phyloP scores from a whole-genome alignment of 1,140 invertebrate genomes.

The Anthonomus grandis region DNA sequence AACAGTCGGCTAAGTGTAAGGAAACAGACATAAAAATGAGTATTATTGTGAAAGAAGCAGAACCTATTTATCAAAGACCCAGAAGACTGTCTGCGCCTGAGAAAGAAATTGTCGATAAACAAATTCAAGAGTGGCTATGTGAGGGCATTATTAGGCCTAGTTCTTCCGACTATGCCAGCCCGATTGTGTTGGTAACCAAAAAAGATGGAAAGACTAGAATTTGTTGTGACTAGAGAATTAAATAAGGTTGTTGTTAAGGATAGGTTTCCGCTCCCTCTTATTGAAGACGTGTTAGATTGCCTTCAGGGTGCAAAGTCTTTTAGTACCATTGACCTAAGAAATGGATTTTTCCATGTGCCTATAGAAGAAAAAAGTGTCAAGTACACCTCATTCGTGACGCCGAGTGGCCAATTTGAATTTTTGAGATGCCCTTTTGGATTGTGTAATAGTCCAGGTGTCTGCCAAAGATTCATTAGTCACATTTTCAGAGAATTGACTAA shows the following conservation, averaged over 20 bases:
- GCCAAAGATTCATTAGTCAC: slow-evolving; percentile 29
- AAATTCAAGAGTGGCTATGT: slow-evolving; percentile 26
- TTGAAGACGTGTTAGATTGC: slow-evolving; percentile 33
- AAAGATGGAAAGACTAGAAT: slow-evolving; percentile 39
- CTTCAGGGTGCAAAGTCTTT: slow-evolving; percentile 32
- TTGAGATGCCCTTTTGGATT: slow-evolving; percentile 47
- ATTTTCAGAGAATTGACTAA: slow-evolving; percentile 36
- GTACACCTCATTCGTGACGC: slow-evolving; percentile 36
- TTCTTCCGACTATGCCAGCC: slow-evolving; percentile 48
- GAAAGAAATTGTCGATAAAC: slow-evolving; percentile 31
- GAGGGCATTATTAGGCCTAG: slow-evolving; percentile 35
- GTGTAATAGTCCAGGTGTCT: slow-evolving; percentile 23
- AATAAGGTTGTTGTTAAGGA: slow-evolving; percentile 46
- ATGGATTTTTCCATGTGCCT: slow-evolving; percentile 44
- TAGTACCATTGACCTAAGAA: slow-evolving; percentile 39
- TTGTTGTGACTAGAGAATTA: slow-evolving; percentile 54
- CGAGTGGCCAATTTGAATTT: slow-evolving; percentile 46
- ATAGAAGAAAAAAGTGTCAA: slow-evolving; percentile 34
- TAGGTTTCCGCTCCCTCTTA: slow-evolving; percentile 38
- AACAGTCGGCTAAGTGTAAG: slow-evolving; percentile 12
- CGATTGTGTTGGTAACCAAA: neutral
- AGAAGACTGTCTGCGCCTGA: slow-evolving; percentile 37
- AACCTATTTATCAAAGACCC: slow-evolving; percentile 40
- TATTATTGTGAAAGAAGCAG: slow-evolving; percentile 21
- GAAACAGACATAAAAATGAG: slow-evolving; percentile 23